phyloP scores from a whole-genome alignment of 1,140 invertebrate genomes.

The Drosophila trapezifrons region DNA sequence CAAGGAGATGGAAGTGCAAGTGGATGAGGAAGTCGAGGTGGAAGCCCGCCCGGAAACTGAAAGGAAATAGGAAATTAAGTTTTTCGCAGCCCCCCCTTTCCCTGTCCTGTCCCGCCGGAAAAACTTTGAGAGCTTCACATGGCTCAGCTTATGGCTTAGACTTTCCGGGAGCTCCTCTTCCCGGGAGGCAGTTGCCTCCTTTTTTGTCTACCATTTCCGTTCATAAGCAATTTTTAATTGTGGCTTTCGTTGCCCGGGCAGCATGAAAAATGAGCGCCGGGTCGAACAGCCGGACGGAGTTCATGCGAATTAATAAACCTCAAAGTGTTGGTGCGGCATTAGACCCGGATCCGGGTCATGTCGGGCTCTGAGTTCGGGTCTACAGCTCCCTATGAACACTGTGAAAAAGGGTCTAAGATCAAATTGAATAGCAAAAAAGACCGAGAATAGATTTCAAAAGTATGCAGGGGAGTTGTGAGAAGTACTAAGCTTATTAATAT shows the following conservation, averaged over 20 bases:
- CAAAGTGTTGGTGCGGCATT: conserved; percentile 49
- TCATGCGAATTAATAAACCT: conserved; percentile 81
- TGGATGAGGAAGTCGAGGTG: conserved; percentile 8
- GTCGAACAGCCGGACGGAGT: conserved; percentile 51
- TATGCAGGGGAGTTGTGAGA: too few relatives aligned
- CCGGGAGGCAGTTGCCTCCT: neutral
- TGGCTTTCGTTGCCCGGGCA: conserved; percentile 62
- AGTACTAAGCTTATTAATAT: too few relatives aligned
- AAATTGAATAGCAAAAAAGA: neutral
- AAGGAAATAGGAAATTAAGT: conserved; percentile 76
- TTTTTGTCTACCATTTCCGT: conserved; percentile 68
- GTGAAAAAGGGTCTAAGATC: neutral
- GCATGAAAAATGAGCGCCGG: conserved; percentile 74
- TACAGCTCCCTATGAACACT: neutral
- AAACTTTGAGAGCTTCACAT: conserved; percentile 63
- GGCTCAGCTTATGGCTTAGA: conserved; percentile 35
- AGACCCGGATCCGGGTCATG: conserved; percentile 22
- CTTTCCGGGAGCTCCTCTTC: conserved; percentile 13
- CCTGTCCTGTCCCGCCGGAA: conserved; percentile 9
- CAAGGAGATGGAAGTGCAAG: conserved; percentile 7
- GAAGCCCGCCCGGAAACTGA: conserved; percentile 34
- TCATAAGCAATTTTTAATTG: conserved; percentile 82
- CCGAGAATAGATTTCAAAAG: neutral
- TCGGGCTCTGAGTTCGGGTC: neutral
- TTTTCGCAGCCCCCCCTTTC: conserved; percentile 22